Percentiles rank a stretch among this genome's conserved stretches.
phyloP scores from a whole-genome alignment of 1,140 invertebrate genomes.

The Rhyzopertha dominica region DNA sequence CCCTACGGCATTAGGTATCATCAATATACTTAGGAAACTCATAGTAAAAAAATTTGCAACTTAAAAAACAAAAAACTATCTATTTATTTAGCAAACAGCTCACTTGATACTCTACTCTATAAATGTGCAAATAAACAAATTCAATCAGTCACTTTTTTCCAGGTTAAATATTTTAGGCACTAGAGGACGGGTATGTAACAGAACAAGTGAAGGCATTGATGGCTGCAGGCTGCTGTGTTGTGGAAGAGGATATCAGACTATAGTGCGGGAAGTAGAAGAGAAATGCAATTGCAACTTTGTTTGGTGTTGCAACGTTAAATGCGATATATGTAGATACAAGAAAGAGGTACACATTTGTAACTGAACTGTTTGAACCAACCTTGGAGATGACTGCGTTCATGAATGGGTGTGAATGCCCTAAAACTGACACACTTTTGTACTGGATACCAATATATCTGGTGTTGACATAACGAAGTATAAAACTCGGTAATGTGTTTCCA shows the following conservation, averaged over 20 bases:
- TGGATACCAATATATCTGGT: neutral
- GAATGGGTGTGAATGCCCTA: neutral
- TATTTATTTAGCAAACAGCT: too few species aligned
- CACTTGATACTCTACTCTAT: too few species aligned
- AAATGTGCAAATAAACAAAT: too few species aligned
- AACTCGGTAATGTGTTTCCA: neutral
- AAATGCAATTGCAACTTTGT: conserved; percentile 91
- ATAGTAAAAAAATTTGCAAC: too few species aligned
- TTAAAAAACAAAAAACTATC: too few species aligned
- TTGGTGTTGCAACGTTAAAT: conserved; percentile 89
- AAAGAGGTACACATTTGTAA: conserved; percentile 84
- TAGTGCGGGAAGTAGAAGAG: conserved; percentile 76
- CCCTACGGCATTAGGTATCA: too few species aligned
- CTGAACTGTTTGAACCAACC: conserved; percentile 46
- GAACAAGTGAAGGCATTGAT: conserved; percentile 72
- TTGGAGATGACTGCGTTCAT: neutral
- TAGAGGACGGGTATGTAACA: conserved; percentile 75
- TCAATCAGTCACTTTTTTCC: conserved; percentile 29
- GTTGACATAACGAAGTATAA: neutral
- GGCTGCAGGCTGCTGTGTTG: conserved; percentile 84
- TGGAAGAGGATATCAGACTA: conserved; percentile 86
- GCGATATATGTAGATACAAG: conserved; percentile 75
- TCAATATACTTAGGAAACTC: too few species aligned
- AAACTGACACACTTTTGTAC: neutral
- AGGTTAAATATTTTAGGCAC: conserved; percentile 81